Evolutionary conservation across 2,113 vertebrate species (phyloP).

Genomic region (Zapornia atra): DNA sequence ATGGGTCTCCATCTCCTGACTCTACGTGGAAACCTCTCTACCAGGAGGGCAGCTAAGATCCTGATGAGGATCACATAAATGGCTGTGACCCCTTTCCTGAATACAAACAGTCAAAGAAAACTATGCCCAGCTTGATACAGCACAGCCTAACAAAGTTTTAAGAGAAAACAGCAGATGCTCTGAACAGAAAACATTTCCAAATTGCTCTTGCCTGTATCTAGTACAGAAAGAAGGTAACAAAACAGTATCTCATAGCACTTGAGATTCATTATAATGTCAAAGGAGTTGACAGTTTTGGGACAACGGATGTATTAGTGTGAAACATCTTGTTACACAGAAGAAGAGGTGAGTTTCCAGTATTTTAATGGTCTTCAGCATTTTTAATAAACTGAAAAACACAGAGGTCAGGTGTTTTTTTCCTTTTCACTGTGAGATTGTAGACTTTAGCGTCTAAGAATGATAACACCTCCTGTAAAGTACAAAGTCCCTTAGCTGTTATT

Average conservation of each 20-base stretch:
- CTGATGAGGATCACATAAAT: not conserved
- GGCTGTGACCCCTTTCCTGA: not conserved
- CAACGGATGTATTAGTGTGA: not conserved
- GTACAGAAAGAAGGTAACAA: not conserved
- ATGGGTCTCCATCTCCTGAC: not conserved
- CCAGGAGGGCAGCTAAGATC: not conserved
- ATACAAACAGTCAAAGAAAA: not conserved
- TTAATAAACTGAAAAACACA: not conserved
- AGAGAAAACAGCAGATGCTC: not conserved
- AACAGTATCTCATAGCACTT: not conserved
- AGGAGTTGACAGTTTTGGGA: slow-evolving; percentile 13
- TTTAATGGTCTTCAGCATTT: not conserved
- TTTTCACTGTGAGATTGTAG: not conserved
- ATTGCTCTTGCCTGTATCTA: not conserved
- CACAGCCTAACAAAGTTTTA: not conserved
- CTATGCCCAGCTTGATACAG: not conserved
- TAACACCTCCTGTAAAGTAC: not conserved
- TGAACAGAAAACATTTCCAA: not conserved
- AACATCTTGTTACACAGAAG: not conserved
- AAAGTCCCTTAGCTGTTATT: not conserved
- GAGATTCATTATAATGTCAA: not conserved
- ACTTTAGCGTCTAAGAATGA: not conserved
- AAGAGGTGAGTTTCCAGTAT: not conserved
- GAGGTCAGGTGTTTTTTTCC: not conserved
- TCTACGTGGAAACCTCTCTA: not conserved